phyloP scores from a whole-genome alignment of 2,113 vertebrate genomes.

The Chrysochloris asiatica region DNA sequence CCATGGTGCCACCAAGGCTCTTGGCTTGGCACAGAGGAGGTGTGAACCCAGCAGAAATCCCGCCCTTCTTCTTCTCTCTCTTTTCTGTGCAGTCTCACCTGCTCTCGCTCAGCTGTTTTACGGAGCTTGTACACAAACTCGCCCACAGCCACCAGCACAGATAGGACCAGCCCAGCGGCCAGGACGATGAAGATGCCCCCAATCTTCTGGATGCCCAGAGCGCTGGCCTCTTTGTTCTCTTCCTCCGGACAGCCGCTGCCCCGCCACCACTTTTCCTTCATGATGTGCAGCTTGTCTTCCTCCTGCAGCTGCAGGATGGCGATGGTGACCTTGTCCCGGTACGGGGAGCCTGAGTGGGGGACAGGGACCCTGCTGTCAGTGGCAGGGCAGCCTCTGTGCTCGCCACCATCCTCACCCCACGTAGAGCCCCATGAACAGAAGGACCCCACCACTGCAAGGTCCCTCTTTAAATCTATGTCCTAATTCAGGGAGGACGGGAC shows the following conservation, averaged over 20 bases:
- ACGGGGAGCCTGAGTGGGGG: conserved; percentile 91
- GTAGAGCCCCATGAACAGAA: background rate
- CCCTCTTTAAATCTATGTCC: background rate
- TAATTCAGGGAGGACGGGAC: background rate
- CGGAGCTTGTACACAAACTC: conserved; percentile 98
- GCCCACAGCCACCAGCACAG: conserved; percentile 95
- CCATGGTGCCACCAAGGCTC: too few relatives aligned
- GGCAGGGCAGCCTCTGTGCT: background rate
- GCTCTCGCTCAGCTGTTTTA: conserved; percentile 94
- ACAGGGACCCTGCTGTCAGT: background rate
- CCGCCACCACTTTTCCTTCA: conserved; percentile 99
- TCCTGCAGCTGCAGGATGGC: conserved; percentile 98
- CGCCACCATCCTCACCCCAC: background rate
- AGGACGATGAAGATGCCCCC: conserved; percentile 98
- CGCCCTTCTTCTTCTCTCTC: rapidly evolving
- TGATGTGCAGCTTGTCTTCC: conserved; percentile 95
- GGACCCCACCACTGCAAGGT: background rate
- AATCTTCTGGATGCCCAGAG: conserved; percentile 97
- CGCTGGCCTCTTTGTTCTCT: conserved; percentile 94
- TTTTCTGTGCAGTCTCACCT: conserved; percentile 83
- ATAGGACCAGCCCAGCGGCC: conserved; percentile 95
- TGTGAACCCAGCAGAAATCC: rapidly evolving
- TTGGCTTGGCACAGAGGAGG: background rate
- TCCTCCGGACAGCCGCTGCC: conserved; percentile 94
- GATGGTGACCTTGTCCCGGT: conserved; percentile 98